These are phyloP conservation scores for Eulemur rubriventer DNA, from an alignment of 2,797 vertebrate genomes.

Conservation along the genomic window DNA sequence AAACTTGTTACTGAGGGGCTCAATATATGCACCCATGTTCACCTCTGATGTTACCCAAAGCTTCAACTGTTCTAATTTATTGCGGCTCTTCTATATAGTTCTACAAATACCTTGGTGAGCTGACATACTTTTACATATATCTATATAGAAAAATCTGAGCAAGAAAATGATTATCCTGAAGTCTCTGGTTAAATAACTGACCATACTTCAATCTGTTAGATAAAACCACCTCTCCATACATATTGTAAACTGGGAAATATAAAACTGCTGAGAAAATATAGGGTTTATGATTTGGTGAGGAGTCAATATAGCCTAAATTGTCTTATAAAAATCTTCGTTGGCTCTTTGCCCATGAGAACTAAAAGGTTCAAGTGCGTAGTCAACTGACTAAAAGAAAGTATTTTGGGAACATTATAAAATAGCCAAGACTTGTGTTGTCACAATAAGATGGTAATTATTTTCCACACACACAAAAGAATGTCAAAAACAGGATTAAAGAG, in stretches of 20 bases:
- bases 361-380: slow-evolving; percentile 25
- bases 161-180: background rate
- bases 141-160: background rate
- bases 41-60: background rate
- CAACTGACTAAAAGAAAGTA: background rate
- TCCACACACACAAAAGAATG: background rate
- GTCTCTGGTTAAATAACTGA: background rate
- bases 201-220: background rate
- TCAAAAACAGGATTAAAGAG: background rate
- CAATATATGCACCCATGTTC: background rate
- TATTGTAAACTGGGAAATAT: background rate
- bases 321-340: slow-evolving; percentile 10
- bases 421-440: background rate
- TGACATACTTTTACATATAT: background rate
- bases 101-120: background rate
- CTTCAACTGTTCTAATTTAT: background rate
- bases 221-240: background rate
- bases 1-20: background rate
- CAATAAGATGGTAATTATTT: slow-evolving; percentile 17
- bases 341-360: background rate
- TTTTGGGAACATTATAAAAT: slow-evolving; percentile 33
- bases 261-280: background rate
- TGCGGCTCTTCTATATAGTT: background rate
- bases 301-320: background rate
- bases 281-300: background rate